Percentiles rank a stretch among this genome's conserved stretches.
Conservation (phyloP, 2,888 invertebrate species). For the Limnephilus lunatus region DNA sequence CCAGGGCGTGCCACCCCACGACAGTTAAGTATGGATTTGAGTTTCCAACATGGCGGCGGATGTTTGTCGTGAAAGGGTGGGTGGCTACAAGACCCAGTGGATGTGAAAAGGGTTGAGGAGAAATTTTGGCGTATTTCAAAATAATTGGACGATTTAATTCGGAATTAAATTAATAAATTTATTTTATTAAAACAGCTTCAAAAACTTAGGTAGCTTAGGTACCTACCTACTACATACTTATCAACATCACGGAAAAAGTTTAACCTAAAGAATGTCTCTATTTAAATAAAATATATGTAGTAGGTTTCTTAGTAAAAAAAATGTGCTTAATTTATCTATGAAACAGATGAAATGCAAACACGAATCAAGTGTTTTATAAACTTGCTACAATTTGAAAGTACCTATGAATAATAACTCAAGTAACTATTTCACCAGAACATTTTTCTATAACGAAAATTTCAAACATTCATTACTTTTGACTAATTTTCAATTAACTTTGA, state of each 20-base stretch:
- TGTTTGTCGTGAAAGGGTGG: conserved; percentile 59
- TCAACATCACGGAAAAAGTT: neutral
- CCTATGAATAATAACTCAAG: no score
- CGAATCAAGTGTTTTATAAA: no score
- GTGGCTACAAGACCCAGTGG: conserved; percentile 30
- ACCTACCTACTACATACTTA: neutral
- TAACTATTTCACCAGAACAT: neutral
- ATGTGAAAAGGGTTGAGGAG: conserved; percentile 8
- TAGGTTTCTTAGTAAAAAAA: no score
- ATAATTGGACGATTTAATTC: neutral
- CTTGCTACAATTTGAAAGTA: no score
- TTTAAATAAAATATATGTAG: no score
- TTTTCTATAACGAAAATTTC: neutral
- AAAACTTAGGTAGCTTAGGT: neutral
- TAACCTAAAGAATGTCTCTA: neutral
- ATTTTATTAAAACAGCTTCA: neutral
- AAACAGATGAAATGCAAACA: neutral
- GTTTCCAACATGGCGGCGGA: conserved; percentile 65
- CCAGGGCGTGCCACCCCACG: conserved; percentile 53
- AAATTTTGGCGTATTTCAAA: neutral
- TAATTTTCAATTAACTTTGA: neutral
- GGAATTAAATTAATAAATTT: neutral
- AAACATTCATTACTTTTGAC: neutral
- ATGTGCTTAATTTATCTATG: no score
- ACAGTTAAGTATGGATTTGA: conserved; percentile 66